Percentiles rank a stretch among this genome's conserved stretches.
phyloP scores from a whole-genome alignment of 2,113 vertebrate species.

The Mesocricetus auratus region DNA sequence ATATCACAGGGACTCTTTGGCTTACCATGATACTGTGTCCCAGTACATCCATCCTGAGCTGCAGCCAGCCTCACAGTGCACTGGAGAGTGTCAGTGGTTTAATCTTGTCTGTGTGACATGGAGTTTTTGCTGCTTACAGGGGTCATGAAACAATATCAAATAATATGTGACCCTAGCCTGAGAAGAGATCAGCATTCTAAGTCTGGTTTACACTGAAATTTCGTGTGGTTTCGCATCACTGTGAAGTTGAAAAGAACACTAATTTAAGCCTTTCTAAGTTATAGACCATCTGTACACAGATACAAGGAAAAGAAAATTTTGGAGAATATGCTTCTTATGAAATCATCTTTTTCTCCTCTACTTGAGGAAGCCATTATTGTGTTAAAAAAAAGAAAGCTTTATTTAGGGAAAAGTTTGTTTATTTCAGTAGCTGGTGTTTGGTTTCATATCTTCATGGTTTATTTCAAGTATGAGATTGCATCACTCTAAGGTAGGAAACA shows the following conservation, averaged over 20 bases:
- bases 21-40: not conserved
- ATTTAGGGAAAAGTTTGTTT: not conserved
- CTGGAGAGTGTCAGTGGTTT: not conserved
- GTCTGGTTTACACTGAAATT: not conserved
- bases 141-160: not conserved
- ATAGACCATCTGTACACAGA: not conserved
- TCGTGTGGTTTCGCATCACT: not conserved
- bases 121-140: not conserved
- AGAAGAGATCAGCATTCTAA: not conserved
- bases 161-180: not conserved
- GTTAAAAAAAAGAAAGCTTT: not conserved
- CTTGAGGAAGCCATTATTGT: not conserved
- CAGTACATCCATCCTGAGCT: not conserved
- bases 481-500: not conserved
- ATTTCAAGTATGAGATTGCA: conserved; percentile 23
- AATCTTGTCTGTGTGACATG: not conserved
- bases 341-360: conserved; percentile 5
- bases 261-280: not conserved
- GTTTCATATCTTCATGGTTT: not conserved
- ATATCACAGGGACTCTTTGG: not conserved
- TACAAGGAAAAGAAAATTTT: not conserved
- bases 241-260: not conserved
- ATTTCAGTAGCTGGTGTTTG: not conserved
- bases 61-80: not conserved
- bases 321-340: not conserved